Evolutionary conservation across 2,113 vertebrate genomes (phyloP), one percentile per base, ranked within the genome.

Genomic region (Tachuris rubrigastra): DNA sequence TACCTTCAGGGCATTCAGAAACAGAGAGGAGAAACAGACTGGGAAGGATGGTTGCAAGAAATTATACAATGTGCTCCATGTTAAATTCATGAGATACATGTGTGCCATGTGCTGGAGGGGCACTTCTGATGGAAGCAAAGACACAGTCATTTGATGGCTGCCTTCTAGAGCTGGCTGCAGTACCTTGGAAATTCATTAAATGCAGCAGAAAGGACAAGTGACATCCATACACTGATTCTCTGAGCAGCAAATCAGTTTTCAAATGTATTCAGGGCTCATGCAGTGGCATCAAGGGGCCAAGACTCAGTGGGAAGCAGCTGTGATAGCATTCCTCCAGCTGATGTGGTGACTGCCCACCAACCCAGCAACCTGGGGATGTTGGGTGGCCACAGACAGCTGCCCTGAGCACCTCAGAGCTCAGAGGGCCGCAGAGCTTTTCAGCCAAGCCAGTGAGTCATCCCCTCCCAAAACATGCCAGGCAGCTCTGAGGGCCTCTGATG

Each of bases 181-280:
- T 60, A 96, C 82, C 89, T 94, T 90, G 81, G 94, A 92, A 97
- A 92, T 87, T 93, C 95, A 96, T 96, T 96, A 96, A 97, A 94
- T 35, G 47, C 74, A 93, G 80, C 94, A 96, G 93, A 96, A 98
- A 96, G 91, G 87, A 93, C 85, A 72, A 93, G 85, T 93, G 94
- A 96, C 10, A 8, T 72, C 55, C 76, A 79, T 80, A 68, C 91
- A 80, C 28, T 78, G 85, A 92, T 87, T 90, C 82, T 93, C 88
- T 82, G 82, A 89, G 90, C 97, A 96, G 91, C 84, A 97, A 95
- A 97, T 96, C 87, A 93, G 92, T 94, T 96, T 97, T 95, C 88
- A 96, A 91, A 89, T 92, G 69, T 76, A 94, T 41, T 72, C 88
- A 95, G 94, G 69, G 68, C 86, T 91, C 92, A 49, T 5, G 7